Conservation (phyloP, 2,113 vertebrate genomes). For the Polypterus bichir region DNA sequence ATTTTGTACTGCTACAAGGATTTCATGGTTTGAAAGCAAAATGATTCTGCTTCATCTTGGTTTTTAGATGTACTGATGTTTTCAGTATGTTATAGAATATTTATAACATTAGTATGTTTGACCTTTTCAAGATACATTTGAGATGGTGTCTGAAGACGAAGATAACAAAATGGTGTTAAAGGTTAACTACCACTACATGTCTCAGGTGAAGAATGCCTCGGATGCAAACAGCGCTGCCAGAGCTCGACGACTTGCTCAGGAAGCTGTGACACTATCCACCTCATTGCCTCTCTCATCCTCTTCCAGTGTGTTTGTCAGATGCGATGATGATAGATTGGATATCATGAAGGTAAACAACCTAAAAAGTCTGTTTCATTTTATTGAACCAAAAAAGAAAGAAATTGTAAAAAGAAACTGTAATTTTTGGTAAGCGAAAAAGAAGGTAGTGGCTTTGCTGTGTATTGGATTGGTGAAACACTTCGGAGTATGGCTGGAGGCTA, state of each 20-base stretch:
- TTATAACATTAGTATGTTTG: not conserved
- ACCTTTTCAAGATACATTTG: slow-evolving; percentile 74
- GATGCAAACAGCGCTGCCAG: slow-evolving; percentile 89
- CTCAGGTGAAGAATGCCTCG: slow-evolving; percentile 95
- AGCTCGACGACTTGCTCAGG: slow-evolving; percentile 87
- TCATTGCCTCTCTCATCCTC: slow-evolving; percentile 90
- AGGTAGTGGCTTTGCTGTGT: too few species aligned
- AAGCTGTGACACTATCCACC: slow-evolving; percentile 92
- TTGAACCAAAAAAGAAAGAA: too few species aligned
- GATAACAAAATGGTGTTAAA: slow-evolving; percentile 94
- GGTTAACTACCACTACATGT: slow-evolving; percentile 99
- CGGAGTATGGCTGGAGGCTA: too few species aligned
- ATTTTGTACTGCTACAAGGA: too few species aligned
- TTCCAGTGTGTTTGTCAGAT: slow-evolving; percentile 92
- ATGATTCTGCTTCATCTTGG: not conserved
- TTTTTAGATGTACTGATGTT: not conserved
- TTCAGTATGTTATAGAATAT: not conserved
- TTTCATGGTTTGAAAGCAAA: not conserved
- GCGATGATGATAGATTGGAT: slow-evolving; percentile 90
- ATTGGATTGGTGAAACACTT: too few species aligned
- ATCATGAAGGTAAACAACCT: slow-evolving; percentile 83
- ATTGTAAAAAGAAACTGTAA: too few species aligned
- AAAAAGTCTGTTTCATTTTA: too few species aligned
- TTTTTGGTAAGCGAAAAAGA: too few species aligned
- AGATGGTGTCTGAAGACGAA: slow-evolving; percentile 96